Evolutionary conservation across 2,888 invertebrate genomes (phyloP).

Genomic region (Pandemis corylana): DNA sequence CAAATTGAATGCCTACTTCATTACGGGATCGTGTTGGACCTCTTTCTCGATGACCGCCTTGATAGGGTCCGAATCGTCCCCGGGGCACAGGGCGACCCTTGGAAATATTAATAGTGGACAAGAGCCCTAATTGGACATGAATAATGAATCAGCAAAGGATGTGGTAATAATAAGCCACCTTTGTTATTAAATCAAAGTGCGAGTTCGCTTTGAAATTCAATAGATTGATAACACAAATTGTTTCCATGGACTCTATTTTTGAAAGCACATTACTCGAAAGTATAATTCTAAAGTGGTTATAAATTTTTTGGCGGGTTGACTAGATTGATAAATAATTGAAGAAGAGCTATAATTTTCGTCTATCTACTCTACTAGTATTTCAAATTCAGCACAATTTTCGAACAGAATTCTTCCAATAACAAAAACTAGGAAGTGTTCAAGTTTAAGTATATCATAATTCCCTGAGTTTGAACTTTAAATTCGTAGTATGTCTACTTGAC

Average conservation of each 20-base stretch:
- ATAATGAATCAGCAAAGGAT: conserved; percentile 24
- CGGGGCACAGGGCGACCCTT: conserved; percentile 24
- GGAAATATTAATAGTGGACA: conserved; percentile 30
- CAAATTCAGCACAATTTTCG: too few species aligned
- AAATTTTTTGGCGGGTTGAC: too few species aligned
- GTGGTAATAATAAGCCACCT: neutral
- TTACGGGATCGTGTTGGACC: conserved; percentile 10
- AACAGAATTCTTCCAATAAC: neutral
- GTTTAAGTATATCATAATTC: neutral
- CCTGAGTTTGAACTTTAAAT: neutral
- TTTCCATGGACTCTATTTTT: neutral
- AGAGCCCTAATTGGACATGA: conserved; percentile 33
- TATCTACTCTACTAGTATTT: too few species aligned
- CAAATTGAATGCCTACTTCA: conserved; percentile 28
- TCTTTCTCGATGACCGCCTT: conserved; percentile 10
- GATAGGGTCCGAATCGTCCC: conserved; percentile 22
- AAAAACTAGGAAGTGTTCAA: neutral
- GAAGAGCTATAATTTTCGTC: too few species aligned
- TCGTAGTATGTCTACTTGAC: neutral
- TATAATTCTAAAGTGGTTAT: too few species aligned
- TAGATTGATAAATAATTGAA: too few species aligned
- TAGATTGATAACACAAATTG: conserved; percentile 5
- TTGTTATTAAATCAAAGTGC: neutral
- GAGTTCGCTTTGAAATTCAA: neutral
- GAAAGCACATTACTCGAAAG: too few species aligned